These are phyloP conservation scores for Lytechinus variegatus DNA, from an alignment of 35 echinoderm and acorn worm genomes.

Conservation along the genomic window DNA sequence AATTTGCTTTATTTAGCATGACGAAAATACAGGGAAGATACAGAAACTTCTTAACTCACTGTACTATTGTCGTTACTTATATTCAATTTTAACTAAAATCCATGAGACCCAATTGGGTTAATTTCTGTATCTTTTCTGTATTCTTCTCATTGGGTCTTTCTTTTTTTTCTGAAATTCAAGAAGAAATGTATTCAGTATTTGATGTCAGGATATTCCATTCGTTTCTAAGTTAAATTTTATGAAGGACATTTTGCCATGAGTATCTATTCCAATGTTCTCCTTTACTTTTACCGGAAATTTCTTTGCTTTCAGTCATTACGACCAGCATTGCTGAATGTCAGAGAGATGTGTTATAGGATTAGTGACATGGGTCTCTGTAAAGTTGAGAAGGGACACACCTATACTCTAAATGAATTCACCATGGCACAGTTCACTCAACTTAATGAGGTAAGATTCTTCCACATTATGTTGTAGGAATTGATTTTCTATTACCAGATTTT, in stretches of 20 bases:
- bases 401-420: slow-evolving; percentile 85
- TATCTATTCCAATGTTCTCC: not conserved
- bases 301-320: slow-evolving; percentile 74
- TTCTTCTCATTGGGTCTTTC: not conserved
- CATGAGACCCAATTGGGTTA: too few relatives aligned
- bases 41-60: too few relatives aligned
- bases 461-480: too few relatives aligned
- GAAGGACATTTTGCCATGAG: not conserved
- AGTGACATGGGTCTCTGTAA: slow-evolving; percentile 98
- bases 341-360: slow-evolving; percentile 99
- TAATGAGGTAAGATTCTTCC: slow-evolving; percentile 80
- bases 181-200: not conserved
- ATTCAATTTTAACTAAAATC: too few relatives aligned
- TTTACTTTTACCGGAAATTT: not conserved
- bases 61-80: too few relatives aligned
- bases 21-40: too few relatives aligned
- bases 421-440: slow-evolving; percentile 93
- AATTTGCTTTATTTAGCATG: too few relatives aligned
- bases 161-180: not conserved
- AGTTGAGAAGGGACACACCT: slow-evolving; percentile 94
- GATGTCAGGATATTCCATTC: not conserved
- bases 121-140: too few relatives aligned
- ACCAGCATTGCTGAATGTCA: slow-evolving; percentile 92
- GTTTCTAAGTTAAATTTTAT: not conserved
- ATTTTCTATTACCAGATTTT: too few relatives aligned